Evolutionary conservation across 2,888 invertebrate species (phyloP), one percentile per base, ranked within the genome.

Genomic region (Cosmia trapezina): DNA sequence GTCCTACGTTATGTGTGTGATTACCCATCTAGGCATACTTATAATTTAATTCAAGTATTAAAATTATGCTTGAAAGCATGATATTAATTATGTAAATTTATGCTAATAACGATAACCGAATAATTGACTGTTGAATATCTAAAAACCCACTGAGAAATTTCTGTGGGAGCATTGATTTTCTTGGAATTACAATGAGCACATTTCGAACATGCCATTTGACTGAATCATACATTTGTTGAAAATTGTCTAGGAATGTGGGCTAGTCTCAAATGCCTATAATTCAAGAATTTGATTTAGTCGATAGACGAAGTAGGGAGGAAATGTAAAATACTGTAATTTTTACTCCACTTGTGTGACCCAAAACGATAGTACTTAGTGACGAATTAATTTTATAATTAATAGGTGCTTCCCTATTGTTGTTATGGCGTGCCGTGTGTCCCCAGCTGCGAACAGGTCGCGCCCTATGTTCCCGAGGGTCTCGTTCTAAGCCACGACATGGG

Each of bases 351-450:
- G 61, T 47, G 22, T 47, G 63, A 61, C 70, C 70, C 64, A 65
- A 51, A 71, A 62, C 28, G n/a, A 59, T 70, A 70, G n/a, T 54
- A 28, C 28, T 28, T 28, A 59, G 33, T 45, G 43, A 62, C 22
- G 41, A 73, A 78, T 80, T 77, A 62, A 80, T 73, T 80, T 78
- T 47, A 67, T 72, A 65, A 72, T 76, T 67, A 76, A 67, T 81
- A 64, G 61, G 41, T 67, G 59, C 62, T 64, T 71, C 49, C 19
- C 41, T 78, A 51, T 70, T 79, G 19, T 70, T 41, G 19, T 67
- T 19, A 65, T 74, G n/a, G 67, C 81, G 74, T 81, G 80, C 7
- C 62, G 22, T 53, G 57, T 54, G 61, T 70, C 80, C 78, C 74
- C 47, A 65, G 70, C 45, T 68, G 67, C 65, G n/a, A 47, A 47